Percentiles rank a stretch among this genome's conserved stretches.
Conservation (phyloP, 1,140 invertebrate genomes). For the Philopotamus ludificatus region DNA sequence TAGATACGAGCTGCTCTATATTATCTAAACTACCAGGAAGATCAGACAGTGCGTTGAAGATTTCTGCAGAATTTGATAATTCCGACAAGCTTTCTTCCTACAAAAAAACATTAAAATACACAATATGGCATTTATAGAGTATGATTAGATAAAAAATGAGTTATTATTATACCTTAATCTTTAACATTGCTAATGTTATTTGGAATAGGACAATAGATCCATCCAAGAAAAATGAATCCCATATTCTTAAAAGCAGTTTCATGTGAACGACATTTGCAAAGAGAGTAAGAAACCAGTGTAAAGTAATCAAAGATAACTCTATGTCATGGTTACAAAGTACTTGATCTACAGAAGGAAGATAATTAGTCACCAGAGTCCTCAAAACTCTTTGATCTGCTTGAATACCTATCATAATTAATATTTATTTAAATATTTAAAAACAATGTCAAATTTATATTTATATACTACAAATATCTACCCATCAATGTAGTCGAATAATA, state of each 20-base stretch:
- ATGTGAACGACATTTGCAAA: slow-evolving; percentile 98
- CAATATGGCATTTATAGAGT: no score
- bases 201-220: slow-evolving; percentile 97
- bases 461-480: slow-evolving; percentile 59
- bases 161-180: slow-evolving; percentile 67
- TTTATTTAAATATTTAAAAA: neutral
- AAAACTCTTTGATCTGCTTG: slow-evolving; percentile 95
- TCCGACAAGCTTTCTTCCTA: slow-evolving; percentile 75
- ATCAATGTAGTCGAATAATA: slow-evolving; percentile 96
- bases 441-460: no score
- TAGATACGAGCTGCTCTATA: slow-evolving; percentile 69
- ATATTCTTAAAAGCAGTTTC: slow-evolving; percentile 91
- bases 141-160: neutral
- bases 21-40: slow-evolving; percentile 91
- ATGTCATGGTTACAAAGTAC: slow-evolving; percentile 91
- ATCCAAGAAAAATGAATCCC: slow-evolving; percentile 96
- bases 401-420: slow-evolving; percentile 58
- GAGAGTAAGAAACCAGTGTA: slow-evolving; percentile 98
- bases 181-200: slow-evolving; percentile 91
- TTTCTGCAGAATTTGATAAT: slow-evolving; percentile 91
- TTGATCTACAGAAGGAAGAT: slow-evolving; percentile 86
- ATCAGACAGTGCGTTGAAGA: slow-evolving; percentile 94
- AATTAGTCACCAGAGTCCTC: slow-evolving; percentile 84
- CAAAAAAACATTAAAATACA: slow-evolving; percentile 42
- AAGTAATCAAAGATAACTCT: slow-evolving; percentile 92